A percentile compares a stretch with the other conserved stretches of the same genome.
Conservation (phyloP, 2,888 invertebrate genomes). For the Zaprionus lineosus region DNA sequence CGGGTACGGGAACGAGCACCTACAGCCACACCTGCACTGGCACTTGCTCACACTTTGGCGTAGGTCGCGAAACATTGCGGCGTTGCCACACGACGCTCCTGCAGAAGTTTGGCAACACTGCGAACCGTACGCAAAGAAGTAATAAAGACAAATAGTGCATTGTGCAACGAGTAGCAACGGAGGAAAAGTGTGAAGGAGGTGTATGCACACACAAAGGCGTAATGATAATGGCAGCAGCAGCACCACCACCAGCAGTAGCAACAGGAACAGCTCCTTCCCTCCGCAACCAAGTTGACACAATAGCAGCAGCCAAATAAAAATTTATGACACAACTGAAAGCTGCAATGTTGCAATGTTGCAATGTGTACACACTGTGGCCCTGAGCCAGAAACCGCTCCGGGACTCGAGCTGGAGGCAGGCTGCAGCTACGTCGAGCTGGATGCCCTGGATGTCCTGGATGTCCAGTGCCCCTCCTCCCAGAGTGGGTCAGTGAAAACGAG, state of each 20-base stretch:
- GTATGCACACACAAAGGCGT: slow-evolving; percentile 48
- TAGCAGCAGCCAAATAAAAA: slow-evolving; percentile 72
- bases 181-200: slow-evolving; percentile 10
- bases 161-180: slow-evolving; percentile 35
- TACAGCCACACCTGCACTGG: slow-evolving; percentile 11
- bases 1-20: too few relatives aligned
- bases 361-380: slow-evolving; percentile 25
- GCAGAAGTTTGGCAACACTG: slow-evolving; percentile 66
- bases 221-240: slow-evolving; percentile 67
- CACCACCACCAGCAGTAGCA: too few relatives aligned
- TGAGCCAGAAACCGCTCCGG: slow-evolving; percentile 22
- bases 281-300: slow-evolving; percentile 74
- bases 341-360: slow-evolving; percentile 51
- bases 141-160: slow-evolving; percentile 73
- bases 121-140: slow-evolving; percentile 43
- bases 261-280: slow-evolving; percentile 17
- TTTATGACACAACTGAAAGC: slow-evolving; percentile 73
- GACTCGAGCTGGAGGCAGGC: too few relatives aligned
- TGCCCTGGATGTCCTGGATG: not conserved
- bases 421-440: not conserved
- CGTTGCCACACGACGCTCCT: slow-evolving; percentile 51
- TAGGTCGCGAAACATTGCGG: slow-evolving; percentile 53
- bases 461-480: not conserved
- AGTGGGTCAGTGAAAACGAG: slow-evolving; percentile 36
- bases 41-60: slow-evolving; percentile 60